Evolutionary conservation across 2,888 invertebrate species (phyloP).

Genomic region (Eulithis prunata): DNA sequence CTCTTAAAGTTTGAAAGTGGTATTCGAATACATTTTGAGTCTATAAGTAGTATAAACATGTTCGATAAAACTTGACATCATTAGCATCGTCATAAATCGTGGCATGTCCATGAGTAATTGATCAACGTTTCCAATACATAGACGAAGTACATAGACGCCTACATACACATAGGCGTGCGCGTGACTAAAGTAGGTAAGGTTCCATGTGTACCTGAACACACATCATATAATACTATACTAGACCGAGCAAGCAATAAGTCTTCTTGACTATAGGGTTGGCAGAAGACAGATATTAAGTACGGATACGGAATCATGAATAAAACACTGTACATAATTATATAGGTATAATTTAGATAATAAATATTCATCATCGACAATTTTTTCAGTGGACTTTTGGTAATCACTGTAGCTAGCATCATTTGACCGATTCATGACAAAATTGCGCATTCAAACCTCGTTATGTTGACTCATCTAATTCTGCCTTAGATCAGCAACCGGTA

Average conservation of each 20-base stretch:
- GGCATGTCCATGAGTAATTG: slow-evolving; percentile 43
- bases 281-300: background rate
- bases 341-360: too few species aligned
- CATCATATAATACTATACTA: too few species aligned
- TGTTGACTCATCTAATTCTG: too few species aligned
- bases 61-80: slow-evolving; percentile 42
- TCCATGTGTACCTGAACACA: slow-evolving; percentile 12
- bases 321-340: too few species aligned
- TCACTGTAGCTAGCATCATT: too few species aligned
- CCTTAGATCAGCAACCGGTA: background rate
- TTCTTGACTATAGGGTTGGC: background rate
- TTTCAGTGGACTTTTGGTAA: too few species aligned
- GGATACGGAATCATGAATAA: slow-evolving; percentile 10
- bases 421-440: too few species aligned
- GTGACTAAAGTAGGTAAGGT: slow-evolving; percentile 6
- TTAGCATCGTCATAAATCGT: slow-evolving; percentile 42
- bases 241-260: slow-evolving; percentile 34
- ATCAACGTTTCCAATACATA: slow-evolving; percentile 32
- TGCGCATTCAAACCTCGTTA: too few species aligned
- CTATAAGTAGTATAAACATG: slow-evolving; percentile 27
- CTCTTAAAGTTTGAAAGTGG: slow-evolving; percentile 27
- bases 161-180: background rate
- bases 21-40: slow-evolving; percentile 20
- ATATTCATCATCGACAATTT: too few species aligned
- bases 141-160: background rate